phyloP scores from a whole-genome alignment of 2,888 invertebrate species.

The Barypeithes pellucidus region DNA sequence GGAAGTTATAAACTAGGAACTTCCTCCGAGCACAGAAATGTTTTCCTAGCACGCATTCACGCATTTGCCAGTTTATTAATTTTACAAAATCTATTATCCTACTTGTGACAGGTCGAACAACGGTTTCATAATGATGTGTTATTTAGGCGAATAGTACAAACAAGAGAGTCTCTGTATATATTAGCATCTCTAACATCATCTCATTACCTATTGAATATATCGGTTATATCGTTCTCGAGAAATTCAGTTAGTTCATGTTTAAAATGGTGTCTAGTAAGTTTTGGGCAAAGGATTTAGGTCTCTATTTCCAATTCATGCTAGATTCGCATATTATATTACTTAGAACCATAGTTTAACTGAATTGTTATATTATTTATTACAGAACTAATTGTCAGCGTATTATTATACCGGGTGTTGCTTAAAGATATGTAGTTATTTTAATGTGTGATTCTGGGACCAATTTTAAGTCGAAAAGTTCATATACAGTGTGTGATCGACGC shows the following conservation, averaged over 20 bases:
- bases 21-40: constrained; percentile 44
- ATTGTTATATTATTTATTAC: too few relatives aligned
- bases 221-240: not conserved
- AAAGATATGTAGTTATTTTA: too few relatives aligned
- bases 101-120: constrained; percentile 47
- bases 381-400: too few relatives aligned
- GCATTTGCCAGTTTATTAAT: constrained; percentile 50
- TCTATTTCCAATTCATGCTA: not conserved
- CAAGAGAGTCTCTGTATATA: constrained; percentile 41
- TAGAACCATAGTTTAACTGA: too few relatives aligned
- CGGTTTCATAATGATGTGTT: constrained; percentile 42
- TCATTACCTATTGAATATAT: constrained; percentile 37
- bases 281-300: not conserved
- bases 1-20: constrained; percentile 50
- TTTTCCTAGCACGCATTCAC: constrained; percentile 48
- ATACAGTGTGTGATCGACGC: too few relatives aligned
- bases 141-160: constrained; percentile 36
- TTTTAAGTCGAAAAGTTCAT: too few relatives aligned
- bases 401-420: too few relatives aligned
- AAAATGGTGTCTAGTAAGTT: constrained; percentile 3
- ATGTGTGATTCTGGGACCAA: too few relatives aligned
- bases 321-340: too few relatives aligned
- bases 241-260: not conserved
- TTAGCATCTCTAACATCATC: constrained; percentile 31
- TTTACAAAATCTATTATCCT: constrained; percentile 51